Base-by-base conservation (phyloP, 2,888 invertebrate genomes). In the Cactoblastis cactorum region DNA sequence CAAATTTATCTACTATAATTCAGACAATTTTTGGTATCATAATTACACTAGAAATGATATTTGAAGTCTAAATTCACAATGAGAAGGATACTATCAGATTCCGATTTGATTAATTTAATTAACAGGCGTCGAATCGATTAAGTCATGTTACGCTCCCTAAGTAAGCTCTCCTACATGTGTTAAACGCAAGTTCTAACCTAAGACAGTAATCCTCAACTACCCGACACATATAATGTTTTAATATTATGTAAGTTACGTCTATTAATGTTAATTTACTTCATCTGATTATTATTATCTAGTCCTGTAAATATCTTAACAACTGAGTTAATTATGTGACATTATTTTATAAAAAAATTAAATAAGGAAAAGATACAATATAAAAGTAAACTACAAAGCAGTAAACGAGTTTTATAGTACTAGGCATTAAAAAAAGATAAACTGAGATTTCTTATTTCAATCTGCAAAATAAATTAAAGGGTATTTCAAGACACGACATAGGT, bases 21-120 rank as follows among this genome's bases (percentile, higher is more conserved):
- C 74, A 71, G 71, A 69, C 74, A 72, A 76, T 76, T 71, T 82
- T 80, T 77, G 75, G 76, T 79, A 73, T 75, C 69, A 64, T 69
- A 71, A 70, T 60, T 62, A 57, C 60, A 50, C 54, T 69, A 69
- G 49, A 57, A 61, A 63, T 69, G 64, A 56, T 56, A 56, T 55
- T 57, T 50, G 58, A 61, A 59, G 59, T 63, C 54, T 54, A 59
- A 56, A 56, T 54, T 59, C 51, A 52, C 51, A 53, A 28, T 49
- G 46, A 53, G 49, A 51, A 54, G 45, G 52, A 51, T 55, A 57
- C 53, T 49, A 53, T 54, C 49, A 49, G 37, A 28, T n/a, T 34
- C 9, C 47, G 28, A 37, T 15, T 24, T 48, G 14, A 14, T 8
- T 46, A 24, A 43, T 24, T 2, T 17, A 15, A 15, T 34, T 22